Evolutionary conservation across 1,140 invertebrate genomes (phyloP), one percentile per base, ranked within the genome.

Genomic region (Venturia canescens): DNA sequence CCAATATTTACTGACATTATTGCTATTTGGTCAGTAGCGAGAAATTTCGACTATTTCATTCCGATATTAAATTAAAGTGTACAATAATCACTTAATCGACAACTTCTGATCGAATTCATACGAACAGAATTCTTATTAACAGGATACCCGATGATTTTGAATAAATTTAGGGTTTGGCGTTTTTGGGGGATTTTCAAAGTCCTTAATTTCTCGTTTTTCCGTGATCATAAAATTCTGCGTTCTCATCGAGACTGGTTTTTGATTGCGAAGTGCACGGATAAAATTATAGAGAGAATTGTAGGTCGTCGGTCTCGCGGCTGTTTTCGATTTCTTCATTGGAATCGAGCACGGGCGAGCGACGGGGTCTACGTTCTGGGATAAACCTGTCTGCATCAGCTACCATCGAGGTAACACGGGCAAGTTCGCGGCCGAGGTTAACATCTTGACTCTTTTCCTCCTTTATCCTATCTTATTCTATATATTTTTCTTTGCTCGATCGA

Each of bases 371-470:
- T 6, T 38, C 29, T 16, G 34, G 18, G 63, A 66, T 11, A 60
- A 57, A 57, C 18, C 53, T 60, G 50, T 66, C 27, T 44, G 78
- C 34, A 71, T 79, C 53, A 27, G 29, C 27, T 38, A 50, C 21
- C 18, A 27, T 23, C 26, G 76, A 76, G 60, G 44, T 16, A 50
- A 79, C 44, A 16, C 26, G 3, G 21, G 53, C 80, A 81, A 80
- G 79, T 84, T 84, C 69, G 72, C 44, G 82, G 77, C 63, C 79
- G 80, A 81, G 79, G 72, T 57, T 71, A 71, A 48, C 53, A 78
- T 69, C 44, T 50, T 69, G 66, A 21, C 44, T 83, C 79, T 57
- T 21, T 78, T 27, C 5, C 57, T 26, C 18, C 31, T 31, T 11
- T 38, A 0, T 67, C 26, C 26, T 26, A 23, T 16, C 23, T 29